Percentiles rank a stretch among this genome's conserved stretches.
These are phyloP conservation scores for Pyxicephalus adspersus DNA, from an alignment of 2,113 vertebrate genomes.

Conservation along the genomic window DNA sequence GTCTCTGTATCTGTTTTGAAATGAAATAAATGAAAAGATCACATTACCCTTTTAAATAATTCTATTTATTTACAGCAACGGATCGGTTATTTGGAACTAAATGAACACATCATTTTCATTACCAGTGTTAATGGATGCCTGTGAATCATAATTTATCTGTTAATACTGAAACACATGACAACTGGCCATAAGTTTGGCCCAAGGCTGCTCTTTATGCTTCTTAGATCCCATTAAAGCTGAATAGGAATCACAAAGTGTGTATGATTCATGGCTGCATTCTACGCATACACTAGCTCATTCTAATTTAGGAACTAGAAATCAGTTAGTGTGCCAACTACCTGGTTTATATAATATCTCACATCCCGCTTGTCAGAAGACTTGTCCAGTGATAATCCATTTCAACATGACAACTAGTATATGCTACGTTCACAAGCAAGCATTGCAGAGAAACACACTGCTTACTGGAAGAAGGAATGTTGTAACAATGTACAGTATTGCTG, in stretches of 20 bases:
- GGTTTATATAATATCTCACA: conserved; percentile 19
- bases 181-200: neutral
- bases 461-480: neutral
- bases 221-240: neutral
- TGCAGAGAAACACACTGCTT: neutral
- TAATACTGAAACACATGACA: neutral
- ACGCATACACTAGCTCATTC: conserved; percentile 34
- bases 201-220: neutral
- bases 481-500: neutral
- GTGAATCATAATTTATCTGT: neutral
- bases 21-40: neutral
- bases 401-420: neutral
- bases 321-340: neutral
- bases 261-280: neutral
- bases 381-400: neutral
- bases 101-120: no score
- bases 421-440: neutral
- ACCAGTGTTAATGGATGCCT: no score
- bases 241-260: neutral
- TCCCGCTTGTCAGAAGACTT: conserved; percentile 16
- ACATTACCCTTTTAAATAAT: neutral
- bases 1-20: conserved; percentile 83
- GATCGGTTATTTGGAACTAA: no score
- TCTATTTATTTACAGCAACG: no score
- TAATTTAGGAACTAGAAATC: conserved; percentile 49